These are phyloP conservation scores for Aplidium turbinatum DNA, from an alignment of 23 tunicate genomes.

Conservation along the genomic window DNA sequence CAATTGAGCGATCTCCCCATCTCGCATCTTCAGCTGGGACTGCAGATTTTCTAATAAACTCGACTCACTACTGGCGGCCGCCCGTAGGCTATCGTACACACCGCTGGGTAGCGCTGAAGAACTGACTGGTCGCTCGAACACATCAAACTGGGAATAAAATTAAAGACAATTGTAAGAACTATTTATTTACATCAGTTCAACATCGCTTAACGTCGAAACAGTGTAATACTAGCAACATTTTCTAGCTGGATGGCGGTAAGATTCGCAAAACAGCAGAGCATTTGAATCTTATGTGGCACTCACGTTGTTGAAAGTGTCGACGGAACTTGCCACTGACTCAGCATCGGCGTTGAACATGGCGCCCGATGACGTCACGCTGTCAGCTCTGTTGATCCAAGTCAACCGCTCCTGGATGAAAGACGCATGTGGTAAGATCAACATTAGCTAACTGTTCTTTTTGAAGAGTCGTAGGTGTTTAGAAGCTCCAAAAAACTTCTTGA, in stretches of 20 bases:
- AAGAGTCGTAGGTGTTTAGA: too few relatives aligned
- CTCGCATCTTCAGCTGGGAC: constrained; percentile 76
- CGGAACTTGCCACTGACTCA: constrained; percentile 69
- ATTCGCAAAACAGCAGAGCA: too few relatives aligned
- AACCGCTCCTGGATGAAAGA: constrained; percentile 72
- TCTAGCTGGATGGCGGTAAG: too few relatives aligned
- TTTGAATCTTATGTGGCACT: too few relatives aligned
- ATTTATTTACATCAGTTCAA: too few relatives aligned
- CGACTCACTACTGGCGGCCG: constrained; percentile 53
- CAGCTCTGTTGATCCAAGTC: constrained; percentile 74
- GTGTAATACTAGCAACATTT: too few relatives aligned
- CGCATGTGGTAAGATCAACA: too few relatives aligned
- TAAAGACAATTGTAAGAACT: too few relatives aligned
- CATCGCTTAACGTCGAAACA: too few relatives aligned
- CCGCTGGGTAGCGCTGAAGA: constrained; percentile 25
- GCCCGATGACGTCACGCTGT: constrained; percentile 63
- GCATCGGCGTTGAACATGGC: constrained; percentile 67
- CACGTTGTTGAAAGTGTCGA: constrained; percentile 71
- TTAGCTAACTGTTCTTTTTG: too few relatives aligned
- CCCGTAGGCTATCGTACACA: constrained; percentile 55
- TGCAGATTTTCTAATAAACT: constrained; percentile 79
- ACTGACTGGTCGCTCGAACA: constrained; percentile 55
- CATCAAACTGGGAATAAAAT: constrained; percentile 39
- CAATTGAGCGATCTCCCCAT: constrained; percentile 86
- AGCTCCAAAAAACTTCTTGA: too few relatives aligned